Conservation (phyloP, 92 coral and sea anemone genomes). For the Parazoanthus darwini region DNA sequence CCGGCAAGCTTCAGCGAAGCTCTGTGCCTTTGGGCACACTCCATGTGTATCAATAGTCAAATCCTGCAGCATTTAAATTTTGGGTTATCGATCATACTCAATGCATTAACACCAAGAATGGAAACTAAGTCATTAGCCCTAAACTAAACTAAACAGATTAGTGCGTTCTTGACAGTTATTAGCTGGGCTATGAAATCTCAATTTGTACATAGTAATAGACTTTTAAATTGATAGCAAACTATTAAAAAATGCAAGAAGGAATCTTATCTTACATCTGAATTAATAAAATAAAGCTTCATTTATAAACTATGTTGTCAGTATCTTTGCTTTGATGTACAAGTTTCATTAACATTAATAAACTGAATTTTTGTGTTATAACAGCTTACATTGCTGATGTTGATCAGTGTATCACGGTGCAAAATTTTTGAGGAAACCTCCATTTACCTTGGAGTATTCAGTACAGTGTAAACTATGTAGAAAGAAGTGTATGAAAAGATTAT, state of each 20-base stretch:
- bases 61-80: neutral
- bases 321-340: neutral
- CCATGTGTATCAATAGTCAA: slow-evolving; percentile 38
- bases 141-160: no score
- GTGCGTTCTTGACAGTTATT: neutral
- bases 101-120: neutral
- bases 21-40: slow-evolving; percentile 89
- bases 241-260: neutral
- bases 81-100: neutral
- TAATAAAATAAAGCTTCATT: neutral
- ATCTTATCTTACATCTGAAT: neutral
- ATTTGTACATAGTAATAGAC: neutral
- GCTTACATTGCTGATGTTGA: no score
- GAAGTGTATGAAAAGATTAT: no score
- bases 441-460: no score
- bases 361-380: no score
- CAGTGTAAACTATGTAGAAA: no score
- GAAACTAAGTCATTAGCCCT: neutral
- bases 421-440: no score
- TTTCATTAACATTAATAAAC: neutral
- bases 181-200: neutral
- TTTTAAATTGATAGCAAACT: neutral
- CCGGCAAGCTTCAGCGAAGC: slow-evolving; percentile 86
- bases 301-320: neutral
- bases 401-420: no score